A percentile compares a stretch with the other conserved stretches of the same genome.
Evolutionary conservation across 2,888 invertebrate genomes (phyloP).

Genomic region (Callosobruchus maculatus): DNA sequence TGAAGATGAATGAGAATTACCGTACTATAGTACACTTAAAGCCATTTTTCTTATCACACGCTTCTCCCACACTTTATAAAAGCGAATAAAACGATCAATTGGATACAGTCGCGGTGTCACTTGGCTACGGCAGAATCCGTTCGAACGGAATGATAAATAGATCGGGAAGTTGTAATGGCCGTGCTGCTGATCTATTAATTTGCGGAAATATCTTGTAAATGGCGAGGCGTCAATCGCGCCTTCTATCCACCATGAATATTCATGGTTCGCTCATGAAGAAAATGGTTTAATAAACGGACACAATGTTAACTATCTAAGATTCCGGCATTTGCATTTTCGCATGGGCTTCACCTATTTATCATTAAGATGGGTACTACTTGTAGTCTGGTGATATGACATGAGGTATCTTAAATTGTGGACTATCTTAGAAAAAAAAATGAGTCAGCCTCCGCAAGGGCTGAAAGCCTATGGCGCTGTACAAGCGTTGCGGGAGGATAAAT

Average conservation of each 20-base stretch:
- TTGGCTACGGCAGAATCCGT: not conserved
- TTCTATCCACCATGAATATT: not conserved
- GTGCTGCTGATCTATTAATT: constrained; percentile 14
- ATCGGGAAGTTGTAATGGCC: constrained; percentile 15
- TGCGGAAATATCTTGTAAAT: constrained; percentile 7
- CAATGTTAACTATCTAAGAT: not conserved
- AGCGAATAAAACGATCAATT: not conserved
- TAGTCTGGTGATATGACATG: no score
- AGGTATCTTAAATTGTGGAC: no score
- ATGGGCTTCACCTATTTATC: not conserved
- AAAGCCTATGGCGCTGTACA: no score
- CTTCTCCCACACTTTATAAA: not conserved
- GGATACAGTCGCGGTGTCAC: not conserved
- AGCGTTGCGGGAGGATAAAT: no score
- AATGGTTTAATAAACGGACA: not conserved
- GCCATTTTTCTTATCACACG: not conserved
- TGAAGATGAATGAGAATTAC: no score
- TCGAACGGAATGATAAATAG: constrained; percentile 12
- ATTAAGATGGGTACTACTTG: not conserved
- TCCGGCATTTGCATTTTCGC: not conserved
- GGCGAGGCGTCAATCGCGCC: not conserved
- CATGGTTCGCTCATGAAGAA: not conserved
- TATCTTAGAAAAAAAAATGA: no score
- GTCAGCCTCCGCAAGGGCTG: no score
- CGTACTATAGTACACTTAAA: no score